Evolutionary conservation across 2,888 invertebrate species (phyloP).

Genomic region (Lasioglossum calceatum): DNA sequence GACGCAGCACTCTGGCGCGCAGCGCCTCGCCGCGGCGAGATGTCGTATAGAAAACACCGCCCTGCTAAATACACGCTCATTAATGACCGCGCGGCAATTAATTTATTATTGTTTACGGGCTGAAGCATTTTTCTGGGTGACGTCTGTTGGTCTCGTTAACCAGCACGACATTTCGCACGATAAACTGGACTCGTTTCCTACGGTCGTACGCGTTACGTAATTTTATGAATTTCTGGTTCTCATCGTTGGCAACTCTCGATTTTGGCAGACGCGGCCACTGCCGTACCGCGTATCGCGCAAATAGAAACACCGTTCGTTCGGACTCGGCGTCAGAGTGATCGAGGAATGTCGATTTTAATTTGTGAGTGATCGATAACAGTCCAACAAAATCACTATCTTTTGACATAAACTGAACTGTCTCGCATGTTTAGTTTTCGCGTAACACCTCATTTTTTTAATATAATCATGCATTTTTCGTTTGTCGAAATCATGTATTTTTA

Average conservation of each 20-base stretch:
- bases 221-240: slow-evolving; percentile 31
- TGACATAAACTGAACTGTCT: too few species aligned
- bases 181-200: background rate
- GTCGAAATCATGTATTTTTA: too few species aligned
- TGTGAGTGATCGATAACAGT: background rate
- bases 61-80: background rate
- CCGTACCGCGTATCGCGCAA: slow-evolving; percentile 47
- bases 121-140: background rate
- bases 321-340: slow-evolving; percentile 30
- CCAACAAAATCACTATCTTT: too few species aligned
- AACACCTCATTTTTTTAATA: too few species aligned
- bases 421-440: too few species aligned
- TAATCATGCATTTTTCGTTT: too few species aligned
- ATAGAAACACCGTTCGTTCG: slow-evolving; percentile 57
- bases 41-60: background rate
- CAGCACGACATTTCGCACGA: background rate
- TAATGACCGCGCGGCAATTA: background rate
- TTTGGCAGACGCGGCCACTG: slow-evolving; percentile 52
- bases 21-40: background rate
- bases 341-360: background rate
- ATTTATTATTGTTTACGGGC: background rate
- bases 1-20: background rate
- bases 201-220: slow-evolving; percentile 16
- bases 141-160: background rate
- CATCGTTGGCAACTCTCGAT: slow-evolving; percentile 25